Evolutionary conservation across 2,113 vertebrate species (phyloP).

Genomic region (Malurus elegans): DNA sequence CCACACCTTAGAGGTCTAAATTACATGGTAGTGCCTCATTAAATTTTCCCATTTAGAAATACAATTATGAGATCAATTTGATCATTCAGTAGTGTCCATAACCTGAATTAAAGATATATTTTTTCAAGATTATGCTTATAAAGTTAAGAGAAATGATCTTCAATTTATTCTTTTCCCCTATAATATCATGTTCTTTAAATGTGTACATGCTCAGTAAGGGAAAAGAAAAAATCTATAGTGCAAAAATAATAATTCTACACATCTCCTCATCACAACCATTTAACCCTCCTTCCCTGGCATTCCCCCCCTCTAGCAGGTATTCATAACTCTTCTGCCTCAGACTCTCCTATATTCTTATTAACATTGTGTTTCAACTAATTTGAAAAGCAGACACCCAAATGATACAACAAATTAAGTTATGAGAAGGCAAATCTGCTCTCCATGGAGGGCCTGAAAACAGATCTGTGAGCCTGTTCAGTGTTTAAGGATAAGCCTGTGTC

Average conservation of each 20-base stretch:
- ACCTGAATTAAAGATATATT: neutral
- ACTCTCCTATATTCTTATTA: neutral
- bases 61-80: neutral
- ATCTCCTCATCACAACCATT: neutral
- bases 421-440: neutral
- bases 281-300: neutral
- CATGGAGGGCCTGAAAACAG: neutral
- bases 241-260: neutral
- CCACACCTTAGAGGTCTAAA: neutral
- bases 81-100: neutral
- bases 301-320: neutral
- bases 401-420: slow-evolving; percentile 17
- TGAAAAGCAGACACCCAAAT: slow-evolving; percentile 10
- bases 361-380: neutral
- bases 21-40: neutral
- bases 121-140: neutral
- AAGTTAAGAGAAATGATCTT: neutral
- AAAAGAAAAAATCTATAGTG: neutral
- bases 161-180: neutral
- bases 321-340: neutral
- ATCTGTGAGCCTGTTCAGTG: neutral
- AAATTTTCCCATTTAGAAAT: neutral
- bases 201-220: neutral
- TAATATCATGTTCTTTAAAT: neutral
- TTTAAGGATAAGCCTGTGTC: neutral